These are phyloP conservation scores for Heterotilapia buettikoferi DNA, from an alignment of 2,113 vertebrate genomes.

Conservation along the genomic window DNA sequence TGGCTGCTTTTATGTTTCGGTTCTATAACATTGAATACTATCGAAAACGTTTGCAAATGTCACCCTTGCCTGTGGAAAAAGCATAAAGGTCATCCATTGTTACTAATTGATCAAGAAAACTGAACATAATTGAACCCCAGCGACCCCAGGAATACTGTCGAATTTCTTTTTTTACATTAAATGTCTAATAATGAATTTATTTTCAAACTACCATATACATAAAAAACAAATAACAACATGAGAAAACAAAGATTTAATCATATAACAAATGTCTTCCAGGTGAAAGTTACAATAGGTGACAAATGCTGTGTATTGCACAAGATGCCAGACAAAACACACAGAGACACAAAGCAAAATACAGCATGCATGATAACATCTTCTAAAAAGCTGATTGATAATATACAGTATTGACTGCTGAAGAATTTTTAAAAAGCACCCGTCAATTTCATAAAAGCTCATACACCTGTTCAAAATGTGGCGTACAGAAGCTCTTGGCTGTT, in stretches of 20 bases:
- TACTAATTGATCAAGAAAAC: neutral
- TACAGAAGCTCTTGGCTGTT: neutral
- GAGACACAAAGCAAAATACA: neutral
- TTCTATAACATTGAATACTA: neutral
- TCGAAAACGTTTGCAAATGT: neutral
- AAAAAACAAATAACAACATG: neutral
- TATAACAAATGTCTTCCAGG: neutral
- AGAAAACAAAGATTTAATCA: neutral
- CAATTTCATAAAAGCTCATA: neutral
- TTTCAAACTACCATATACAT: neutral
- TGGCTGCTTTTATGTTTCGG: neutral
- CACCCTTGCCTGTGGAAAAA: neutral
- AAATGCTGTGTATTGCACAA: neutral
- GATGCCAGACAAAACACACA: neutral
- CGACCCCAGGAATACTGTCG: neutral
- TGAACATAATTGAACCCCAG: neutral
- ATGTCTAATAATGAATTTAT: neutral
- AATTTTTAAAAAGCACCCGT: neutral
- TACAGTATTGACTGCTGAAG: neutral
- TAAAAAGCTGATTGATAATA: neutral
- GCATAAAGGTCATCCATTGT: neutral
- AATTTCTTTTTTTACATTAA: neutral
- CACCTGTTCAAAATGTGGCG: slow-evolving; percentile 1
- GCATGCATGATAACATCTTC: neutral
- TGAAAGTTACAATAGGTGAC: neutral